Percentiles rank a stretch among this genome's conserved stretches.
Evolutionary conservation across 2,797 vertebrate species (phyloP).

Genomic region (Carcharodon carcharias): DNA sequence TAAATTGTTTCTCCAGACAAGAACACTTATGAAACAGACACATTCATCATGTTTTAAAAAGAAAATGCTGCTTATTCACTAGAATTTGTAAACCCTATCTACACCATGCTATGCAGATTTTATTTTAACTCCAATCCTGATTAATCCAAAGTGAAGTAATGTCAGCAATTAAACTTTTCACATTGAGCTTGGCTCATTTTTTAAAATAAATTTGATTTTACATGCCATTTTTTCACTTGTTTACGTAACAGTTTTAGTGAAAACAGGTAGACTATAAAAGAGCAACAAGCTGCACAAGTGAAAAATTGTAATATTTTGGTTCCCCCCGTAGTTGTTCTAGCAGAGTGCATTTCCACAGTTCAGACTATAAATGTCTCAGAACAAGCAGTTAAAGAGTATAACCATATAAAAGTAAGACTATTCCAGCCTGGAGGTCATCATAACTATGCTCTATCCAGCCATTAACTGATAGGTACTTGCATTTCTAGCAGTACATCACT

Average conservation of each 20-base stretch:
- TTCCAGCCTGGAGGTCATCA: not conserved
- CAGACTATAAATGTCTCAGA: not conserved
- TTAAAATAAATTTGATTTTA: not conserved
- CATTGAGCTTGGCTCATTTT: not conserved
- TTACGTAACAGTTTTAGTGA: not conserved
- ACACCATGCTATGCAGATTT: not conserved
- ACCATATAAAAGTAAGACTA: not conserved
- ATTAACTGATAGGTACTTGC: not conserved
- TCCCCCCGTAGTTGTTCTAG: not conserved
- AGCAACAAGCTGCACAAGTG: not conserved
- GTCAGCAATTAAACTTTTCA: not conserved
- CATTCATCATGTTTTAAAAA: not conserved
- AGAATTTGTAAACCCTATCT: not conserved
- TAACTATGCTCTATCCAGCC: not conserved
- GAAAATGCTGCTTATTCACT: not conserved
- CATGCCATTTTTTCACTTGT: not conserved
- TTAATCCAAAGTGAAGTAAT: not conserved
- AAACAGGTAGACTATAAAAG: not conserved
- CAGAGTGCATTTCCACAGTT: not conserved
- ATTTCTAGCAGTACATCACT: not conserved
- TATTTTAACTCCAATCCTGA: not conserved
- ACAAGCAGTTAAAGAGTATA: not conserved
- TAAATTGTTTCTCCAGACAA: not conserved
- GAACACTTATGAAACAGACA: not conserved
- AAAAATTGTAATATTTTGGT: not conserved